Conservation (phyloP, 1,140 invertebrate species). For the Sminthurides bifidus region DNA sequence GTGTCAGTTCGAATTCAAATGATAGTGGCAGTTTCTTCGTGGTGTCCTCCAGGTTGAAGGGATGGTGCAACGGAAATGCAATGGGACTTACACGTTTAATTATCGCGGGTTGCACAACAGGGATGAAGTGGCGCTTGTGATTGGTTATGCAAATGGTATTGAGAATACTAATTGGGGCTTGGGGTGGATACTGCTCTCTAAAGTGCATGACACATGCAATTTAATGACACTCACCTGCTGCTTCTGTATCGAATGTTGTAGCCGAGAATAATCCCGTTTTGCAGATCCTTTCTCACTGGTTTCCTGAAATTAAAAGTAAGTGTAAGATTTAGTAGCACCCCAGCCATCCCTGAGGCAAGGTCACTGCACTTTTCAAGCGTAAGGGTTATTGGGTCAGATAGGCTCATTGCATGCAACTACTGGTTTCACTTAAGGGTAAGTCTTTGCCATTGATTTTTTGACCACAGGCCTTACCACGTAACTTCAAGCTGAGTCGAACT, state of each 20-base stretch:
- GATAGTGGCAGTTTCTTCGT: too few relatives aligned
- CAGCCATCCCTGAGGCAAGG: not conserved
- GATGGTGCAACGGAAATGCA: too few relatives aligned
- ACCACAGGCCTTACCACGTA: slow-evolving; percentile 39
- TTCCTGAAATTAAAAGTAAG: slow-evolving; percentile 16
- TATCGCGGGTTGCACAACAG: not conserved
- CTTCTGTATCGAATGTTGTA: slow-evolving; percentile 49
- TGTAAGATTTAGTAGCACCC: not conserved
- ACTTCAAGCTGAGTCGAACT: slow-evolving; percentile 47
- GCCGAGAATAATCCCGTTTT: slow-evolving; percentile 50
- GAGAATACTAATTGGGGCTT: too few relatives aligned
- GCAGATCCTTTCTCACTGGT: slow-evolving; percentile 44
- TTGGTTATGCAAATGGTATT: too few relatives aligned
- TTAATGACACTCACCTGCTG: slow-evolving; percentile 34
- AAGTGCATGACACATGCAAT: not conserved
- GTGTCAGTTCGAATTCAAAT: too few relatives aligned
- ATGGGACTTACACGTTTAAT: too few relatives aligned
- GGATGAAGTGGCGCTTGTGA: not conserved
- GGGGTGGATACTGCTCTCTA: too few relatives aligned
- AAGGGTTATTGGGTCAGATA: not conserved
- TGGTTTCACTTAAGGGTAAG: not conserved
- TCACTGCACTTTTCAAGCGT: not conserved
- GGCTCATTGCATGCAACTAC: not conserved
- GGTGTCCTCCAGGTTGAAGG: too few relatives aligned
- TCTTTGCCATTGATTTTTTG: not conserved